phyloP scores from a whole-genome alignment of 2,113 vertebrate genomes.

The Salminus brasiliensis region DNA sequence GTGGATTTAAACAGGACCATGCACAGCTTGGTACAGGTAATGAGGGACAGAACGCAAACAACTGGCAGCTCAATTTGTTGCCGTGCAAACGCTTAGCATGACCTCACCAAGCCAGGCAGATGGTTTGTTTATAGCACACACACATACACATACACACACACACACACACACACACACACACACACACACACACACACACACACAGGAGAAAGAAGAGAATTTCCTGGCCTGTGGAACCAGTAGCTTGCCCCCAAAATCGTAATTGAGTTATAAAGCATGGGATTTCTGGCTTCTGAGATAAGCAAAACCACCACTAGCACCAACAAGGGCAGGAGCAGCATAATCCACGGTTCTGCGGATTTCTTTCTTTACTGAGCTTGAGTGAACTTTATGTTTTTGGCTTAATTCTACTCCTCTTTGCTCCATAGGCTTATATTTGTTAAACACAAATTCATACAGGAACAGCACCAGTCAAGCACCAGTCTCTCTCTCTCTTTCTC shows the following conservation, averaged over 20 bases:
- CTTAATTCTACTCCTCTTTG: neutral
- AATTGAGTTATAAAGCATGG: neutral
- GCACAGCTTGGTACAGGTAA: neutral
- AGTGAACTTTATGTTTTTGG: too few species aligned
- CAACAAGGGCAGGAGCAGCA: neutral
- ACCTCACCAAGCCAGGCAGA: neutral
- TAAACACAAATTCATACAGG: neutral
- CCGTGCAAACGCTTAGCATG: neutral
- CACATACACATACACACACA: neutral
- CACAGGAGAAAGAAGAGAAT: neutral
- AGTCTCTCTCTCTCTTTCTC: neutral
- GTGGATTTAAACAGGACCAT: slow-evolving; percentile 13
- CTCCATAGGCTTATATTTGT: neutral
- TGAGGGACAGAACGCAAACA: neutral
- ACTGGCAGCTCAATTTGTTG: neutral
- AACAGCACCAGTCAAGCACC: neutral
- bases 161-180: neutral
- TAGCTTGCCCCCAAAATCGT: neutral
- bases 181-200: neutral
- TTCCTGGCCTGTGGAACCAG: neutral
- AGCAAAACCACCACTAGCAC: neutral
- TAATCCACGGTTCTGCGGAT: neutral
- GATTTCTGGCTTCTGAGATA: neutral
- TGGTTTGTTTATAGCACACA: neutral
- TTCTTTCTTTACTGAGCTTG: neutral